Conservation (phyloP, 2,113 vertebrate genomes). For the Hepsetus odoe region DNA sequence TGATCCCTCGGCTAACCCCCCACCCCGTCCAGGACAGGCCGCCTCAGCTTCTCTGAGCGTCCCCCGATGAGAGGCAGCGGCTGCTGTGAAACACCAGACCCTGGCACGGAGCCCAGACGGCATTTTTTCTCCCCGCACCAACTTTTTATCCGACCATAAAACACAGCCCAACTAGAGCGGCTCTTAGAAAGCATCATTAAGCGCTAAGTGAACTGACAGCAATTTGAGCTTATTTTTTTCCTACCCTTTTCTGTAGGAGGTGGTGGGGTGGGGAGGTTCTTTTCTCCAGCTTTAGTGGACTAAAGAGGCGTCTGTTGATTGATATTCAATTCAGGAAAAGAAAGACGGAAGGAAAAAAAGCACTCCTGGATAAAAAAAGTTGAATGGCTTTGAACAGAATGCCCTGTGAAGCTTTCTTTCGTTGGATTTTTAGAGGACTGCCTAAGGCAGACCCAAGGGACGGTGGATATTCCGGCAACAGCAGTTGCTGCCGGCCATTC, state of each 20-base stretch:
- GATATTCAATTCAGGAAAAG: conserved; percentile 70
- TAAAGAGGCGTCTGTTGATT: conserved; percentile 65
- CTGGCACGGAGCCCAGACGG: conserved; percentile 90
- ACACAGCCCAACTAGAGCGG: conserved; percentile 76
- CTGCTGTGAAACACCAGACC: conserved; percentile 88
- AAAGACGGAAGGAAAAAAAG: conserved; percentile 65
- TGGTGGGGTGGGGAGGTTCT: conserved; percentile 10
- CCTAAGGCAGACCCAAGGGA: conserved; percentile 49
- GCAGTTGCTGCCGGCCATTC: conserved; percentile 13
- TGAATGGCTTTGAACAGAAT: conserved; percentile 72
- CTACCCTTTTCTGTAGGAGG: conserved; percentile 25
- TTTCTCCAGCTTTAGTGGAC: conserved; percentile 56
- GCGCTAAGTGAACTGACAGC: conserved; percentile 69
- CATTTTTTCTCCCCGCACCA: conserved; percentile 70
- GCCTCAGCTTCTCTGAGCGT: conserved; percentile 79
- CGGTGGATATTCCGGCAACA: conserved; percentile 37
- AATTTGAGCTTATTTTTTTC: conserved; percentile 57
- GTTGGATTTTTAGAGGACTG: conserved; percentile 53
- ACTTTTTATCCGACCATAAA: conserved; percentile 91
- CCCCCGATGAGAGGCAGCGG: conserved; percentile 82
- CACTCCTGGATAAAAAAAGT: conserved; percentile 65
- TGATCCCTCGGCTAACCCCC: conserved; percentile 1
- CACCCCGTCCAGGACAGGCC: conserved; percentile 1
- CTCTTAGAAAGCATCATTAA: conserved; percentile 85
- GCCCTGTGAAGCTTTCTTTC: conserved; percentile 64